phyloP scores from a whole-genome alignment of 2,888 invertebrate genomes.

The Yponomeuta malinellus region DNA sequence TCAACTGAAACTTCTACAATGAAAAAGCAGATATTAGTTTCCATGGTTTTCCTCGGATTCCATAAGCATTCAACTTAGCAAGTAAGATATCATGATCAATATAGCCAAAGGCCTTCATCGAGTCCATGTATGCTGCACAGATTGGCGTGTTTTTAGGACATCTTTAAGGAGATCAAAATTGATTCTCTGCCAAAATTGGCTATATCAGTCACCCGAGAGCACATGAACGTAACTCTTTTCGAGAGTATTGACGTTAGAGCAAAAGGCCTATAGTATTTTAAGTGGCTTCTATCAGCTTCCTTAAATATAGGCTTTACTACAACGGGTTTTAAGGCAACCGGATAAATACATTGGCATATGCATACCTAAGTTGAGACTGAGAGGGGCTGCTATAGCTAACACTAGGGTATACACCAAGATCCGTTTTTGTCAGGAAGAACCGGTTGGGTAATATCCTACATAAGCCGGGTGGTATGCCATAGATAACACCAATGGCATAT shows the following conservation, averaged over 20 bases:
- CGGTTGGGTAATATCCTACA: no score
- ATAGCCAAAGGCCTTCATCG: background rate
- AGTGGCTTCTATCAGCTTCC: background rate
- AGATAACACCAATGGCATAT: no score
- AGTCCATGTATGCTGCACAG: no score
- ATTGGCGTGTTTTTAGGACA: no score
- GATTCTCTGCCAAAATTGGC: no score
- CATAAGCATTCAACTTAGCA: constrained; percentile 1
- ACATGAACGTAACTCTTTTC: constrained; percentile 7
- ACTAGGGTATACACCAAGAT: no score
- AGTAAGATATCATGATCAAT: constrained; percentile 6
- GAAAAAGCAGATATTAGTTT: background rate
- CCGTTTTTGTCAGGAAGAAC: no score
- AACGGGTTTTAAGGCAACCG: constrained; percentile 9
- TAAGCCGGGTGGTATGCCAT: no score
- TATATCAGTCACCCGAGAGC: background rate
- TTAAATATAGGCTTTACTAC: constrained; percentile 14
- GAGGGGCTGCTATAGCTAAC: background rate
- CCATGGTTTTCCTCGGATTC: background rate
- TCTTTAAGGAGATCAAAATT: background rate
- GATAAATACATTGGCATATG: constrained; percentile 11
- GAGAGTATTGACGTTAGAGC: constrained; percentile 13
- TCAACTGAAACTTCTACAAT: no score
- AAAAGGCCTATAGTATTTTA: constrained; percentile 14
- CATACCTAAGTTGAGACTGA: constrained; percentile 12